These are phyloP conservation scores for Leucozona laternaria DNA, from an alignment of 2,888 invertebrate genomes.

Conservation along the genomic window DNA sequence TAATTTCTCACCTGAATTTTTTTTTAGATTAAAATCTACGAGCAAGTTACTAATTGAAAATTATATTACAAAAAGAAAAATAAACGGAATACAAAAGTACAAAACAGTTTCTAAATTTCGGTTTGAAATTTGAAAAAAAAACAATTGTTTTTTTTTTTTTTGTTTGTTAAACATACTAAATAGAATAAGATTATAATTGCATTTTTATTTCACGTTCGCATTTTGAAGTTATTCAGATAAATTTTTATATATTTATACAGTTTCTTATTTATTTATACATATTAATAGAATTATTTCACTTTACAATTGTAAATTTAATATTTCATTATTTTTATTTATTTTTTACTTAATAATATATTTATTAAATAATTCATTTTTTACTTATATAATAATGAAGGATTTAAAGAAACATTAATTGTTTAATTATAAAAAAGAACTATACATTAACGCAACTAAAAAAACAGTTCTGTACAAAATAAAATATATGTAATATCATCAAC, in stretches of 20 bases:
- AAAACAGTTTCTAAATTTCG: conserved; percentile 29
- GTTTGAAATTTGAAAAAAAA: conserved; percentile 51
- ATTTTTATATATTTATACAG: conserved; percentile 33
- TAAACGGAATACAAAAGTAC: conserved; percentile 47
- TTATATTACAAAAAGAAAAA: conserved; percentile 6
- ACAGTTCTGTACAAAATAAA: conserved; percentile 66
- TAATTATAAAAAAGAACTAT: conserved; percentile 11
- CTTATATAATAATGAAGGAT: conserved; percentile 3
- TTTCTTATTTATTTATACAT: conserved; percentile 50
- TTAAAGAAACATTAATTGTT: conserved; percentile 9
- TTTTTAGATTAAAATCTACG: conserved; percentile 21
- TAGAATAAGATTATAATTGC: conserved; percentile 54
- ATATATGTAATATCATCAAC: conserved; percentile 59
- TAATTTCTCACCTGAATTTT: conserved; percentile 27
- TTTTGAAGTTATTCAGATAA: conserved; percentile 44
- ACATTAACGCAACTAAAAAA: conserved; percentile 46
- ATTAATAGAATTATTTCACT: conserved; percentile 61
- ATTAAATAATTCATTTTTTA: conserved; percentile 52
- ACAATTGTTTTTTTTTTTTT: background rate
- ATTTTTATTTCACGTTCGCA: conserved; percentile 54
- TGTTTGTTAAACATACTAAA: conserved; percentile 45
- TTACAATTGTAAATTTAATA: conserved; percentile 65
- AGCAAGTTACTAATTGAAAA: conserved; percentile 25
- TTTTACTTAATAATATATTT: conserved; percentile 52
- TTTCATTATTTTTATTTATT: conserved; percentile 36